Evolutionary conservation across 2,113 vertebrate genomes (phyloP), one percentile per base, ranked within the genome.

Genomic region (Sisor rabdophorus): DNA sequence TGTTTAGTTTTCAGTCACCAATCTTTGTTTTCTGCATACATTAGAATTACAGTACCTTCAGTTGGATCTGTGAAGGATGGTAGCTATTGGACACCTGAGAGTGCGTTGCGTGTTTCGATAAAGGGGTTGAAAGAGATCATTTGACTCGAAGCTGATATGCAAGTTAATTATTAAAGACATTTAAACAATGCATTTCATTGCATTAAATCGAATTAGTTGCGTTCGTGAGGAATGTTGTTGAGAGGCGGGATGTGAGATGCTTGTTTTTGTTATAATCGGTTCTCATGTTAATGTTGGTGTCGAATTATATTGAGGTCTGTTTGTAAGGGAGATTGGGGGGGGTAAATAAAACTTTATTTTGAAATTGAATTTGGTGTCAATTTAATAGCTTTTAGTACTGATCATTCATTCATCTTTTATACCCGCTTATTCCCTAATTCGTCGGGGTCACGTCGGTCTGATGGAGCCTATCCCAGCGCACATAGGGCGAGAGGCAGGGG

Each of bases 51-150:
- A 48, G 52, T 54, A 70, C 20, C 13, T 24, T 22, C 9, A 13
- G 9, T 17, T 16, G 11, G 5, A 24, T 22, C 20, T 20, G 26
- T 54, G 47, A 17, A n/a, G 24, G 19, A 20, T 12, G 11, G 53
- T 53, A 20, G 63, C 2, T 26, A 53, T 28, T 26, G 19, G 55
- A 40, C 24, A 4, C 4, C 44, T 69, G 68, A 70, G 53, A 26
- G 32, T 28, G 71, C 60, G 56, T 75, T 28, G 32, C 69, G 24
- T 80, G 50, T 81, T 54, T 52, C 13, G 36, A 30, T 17, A 74
- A 78, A 85, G 78, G 80, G 79, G 74, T 81, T 58, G 15, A 24
- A 44, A 58, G 44, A 60, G 28, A 68, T 47, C 40, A 67, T 77
- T 71, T 82, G 61, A 71, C 65, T 70, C 55, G 70, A 56, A 15